Base-by-base conservation (phyloP, 2,113 vertebrate genomes). In the Nycticryphes semicollaris region DNA sequence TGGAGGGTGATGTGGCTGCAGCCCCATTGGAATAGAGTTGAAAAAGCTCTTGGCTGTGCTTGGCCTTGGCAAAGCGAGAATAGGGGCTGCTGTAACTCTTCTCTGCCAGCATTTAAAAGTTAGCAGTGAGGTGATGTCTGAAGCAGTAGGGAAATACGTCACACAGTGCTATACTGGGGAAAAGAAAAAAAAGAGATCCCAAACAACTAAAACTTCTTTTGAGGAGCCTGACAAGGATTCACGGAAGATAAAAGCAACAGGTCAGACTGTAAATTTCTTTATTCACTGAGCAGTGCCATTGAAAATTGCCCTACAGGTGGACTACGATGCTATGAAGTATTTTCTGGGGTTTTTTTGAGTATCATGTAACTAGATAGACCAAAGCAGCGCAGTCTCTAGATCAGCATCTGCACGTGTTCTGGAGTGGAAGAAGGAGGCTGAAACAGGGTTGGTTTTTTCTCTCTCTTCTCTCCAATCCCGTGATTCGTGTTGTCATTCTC, bases 401-500 rank as follows among this genome's bases (percentile, higher is more conserved):
- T 74, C 60, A 81, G 43, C 1, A 0, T 47, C 17, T 45, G 50
- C 23, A 1, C 56, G 39, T 76, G 25, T 79, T 85, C 75, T 93
- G 83, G 45, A 64, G 59, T 9, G 13, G 73, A 86, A 72, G 72
- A 69, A 62, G 66, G 66, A 57, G 53, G 13, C 22, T 77, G 64
- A 84, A 92, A 57, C 30, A 18, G 9, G 54, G 21, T 8, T 27
- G 22, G 18, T 33, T 70, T 73, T 60, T 70, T 48, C 20, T 51
- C 47, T 73, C 22, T 66, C 33, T 79, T 48, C 31, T 68, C 33
- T 87, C 23, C 25, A 48, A 39, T 51, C 51, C 74, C 53, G 7
- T 74, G 82, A 43, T 89, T 94, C 74, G 89, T 39, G 77, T 92
- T 62, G 47, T 69, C 73, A 21, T 90, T 89, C 70, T 73, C 39